Base-by-base conservation (phyloP, 2,797 vertebrate genomes). In the Sebastes baramenuke region DNA sequence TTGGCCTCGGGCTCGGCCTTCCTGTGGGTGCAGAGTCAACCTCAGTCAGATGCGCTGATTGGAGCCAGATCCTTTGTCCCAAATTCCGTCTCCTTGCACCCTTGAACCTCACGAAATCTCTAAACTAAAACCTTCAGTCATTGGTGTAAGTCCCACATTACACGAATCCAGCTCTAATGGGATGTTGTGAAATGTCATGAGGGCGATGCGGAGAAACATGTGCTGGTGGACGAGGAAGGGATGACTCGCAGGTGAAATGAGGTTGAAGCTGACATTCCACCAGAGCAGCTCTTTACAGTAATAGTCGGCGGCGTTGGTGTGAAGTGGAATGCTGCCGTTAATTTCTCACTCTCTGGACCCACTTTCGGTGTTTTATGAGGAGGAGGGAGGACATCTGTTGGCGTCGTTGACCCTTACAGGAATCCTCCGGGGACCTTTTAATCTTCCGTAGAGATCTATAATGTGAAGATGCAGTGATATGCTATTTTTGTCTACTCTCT, bases 21-120 rank as follows among this genome's bases (percentile, higher is more conserved):
- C 87, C 90, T 91, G 86, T 90, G 85, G 90, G 83, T 86, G 84
- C 88, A 83, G 82, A 90, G 83, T 91, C 87, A 80, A 83, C 88
- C 86, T 89, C 76, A 72, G 71, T 90, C 85, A 84, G 90, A 91
- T 90, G 83, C 70, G 1, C 68, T 93, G 89, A 94, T 93, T 93
- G 82, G 90, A 94, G 89, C 88, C 93, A 94, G 91, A 94, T 88
- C 77, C 86, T 90, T 88, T 88, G 86, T 92, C 85, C 88, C 77
- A 82, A 88, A 91, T 87, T 87, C 81, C 29, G 59, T 78, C 80
- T 92, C 75, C 34, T 88, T 79, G 72, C 86, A 86, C 81, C 84
- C 88, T 85, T 85, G 79, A 90, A 88, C 88, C 86, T 93, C 87
- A 90, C 85, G 52, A 87, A 92, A 82, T 87, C 67, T 78, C 85